These are phyloP conservation scores for Stigmatopora nigra DNA, from an alignment of 2,113 vertebrate genomes.

Conservation along the genomic window DNA sequence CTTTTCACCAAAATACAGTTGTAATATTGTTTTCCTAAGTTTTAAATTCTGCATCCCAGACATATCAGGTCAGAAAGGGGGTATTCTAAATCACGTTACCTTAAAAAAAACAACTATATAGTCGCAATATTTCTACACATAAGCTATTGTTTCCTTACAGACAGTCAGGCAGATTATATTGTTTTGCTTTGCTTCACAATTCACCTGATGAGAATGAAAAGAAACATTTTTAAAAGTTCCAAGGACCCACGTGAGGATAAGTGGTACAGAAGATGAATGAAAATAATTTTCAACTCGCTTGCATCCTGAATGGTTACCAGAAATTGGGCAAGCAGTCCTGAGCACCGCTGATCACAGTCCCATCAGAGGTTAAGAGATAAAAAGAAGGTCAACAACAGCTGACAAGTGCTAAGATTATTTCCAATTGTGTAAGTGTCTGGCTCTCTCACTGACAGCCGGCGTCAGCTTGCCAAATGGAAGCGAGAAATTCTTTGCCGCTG, in stretches of 20 bases:
- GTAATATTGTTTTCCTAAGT: neutral
- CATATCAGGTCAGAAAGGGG: neutral
- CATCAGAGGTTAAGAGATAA: conserved; percentile 62
- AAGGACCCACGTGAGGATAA: neutral
- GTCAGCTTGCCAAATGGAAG: conserved; percentile 50
- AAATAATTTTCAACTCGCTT: neutral
- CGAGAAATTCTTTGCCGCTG: conserved; percentile 50
- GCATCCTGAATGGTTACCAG: neutral
- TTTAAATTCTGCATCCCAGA: neutral
- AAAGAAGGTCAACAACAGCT: conserved; percentile 56
- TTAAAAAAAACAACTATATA: neutral
- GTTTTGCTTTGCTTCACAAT: neutral
- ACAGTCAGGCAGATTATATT: too few relatives aligned
- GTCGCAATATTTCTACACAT: too few relatives aligned
- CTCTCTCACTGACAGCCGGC: conserved; percentile 45
- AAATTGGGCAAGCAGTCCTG: conserved; percentile 3
- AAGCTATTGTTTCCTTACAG: neutral
- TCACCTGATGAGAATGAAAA: neutral
- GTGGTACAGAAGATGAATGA: too few relatives aligned
- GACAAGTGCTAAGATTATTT: conserved; percentile 66
- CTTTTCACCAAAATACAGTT: neutral
- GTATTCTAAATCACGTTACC: neutral
- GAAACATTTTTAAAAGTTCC: neutral
- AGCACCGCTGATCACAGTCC: conserved; percentile 21
- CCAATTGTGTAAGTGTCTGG: conserved; percentile 46